Evolutionary conservation across 2,797 vertebrate genomes (phyloP).

Genomic region (Glossophaga mutica): DNA sequence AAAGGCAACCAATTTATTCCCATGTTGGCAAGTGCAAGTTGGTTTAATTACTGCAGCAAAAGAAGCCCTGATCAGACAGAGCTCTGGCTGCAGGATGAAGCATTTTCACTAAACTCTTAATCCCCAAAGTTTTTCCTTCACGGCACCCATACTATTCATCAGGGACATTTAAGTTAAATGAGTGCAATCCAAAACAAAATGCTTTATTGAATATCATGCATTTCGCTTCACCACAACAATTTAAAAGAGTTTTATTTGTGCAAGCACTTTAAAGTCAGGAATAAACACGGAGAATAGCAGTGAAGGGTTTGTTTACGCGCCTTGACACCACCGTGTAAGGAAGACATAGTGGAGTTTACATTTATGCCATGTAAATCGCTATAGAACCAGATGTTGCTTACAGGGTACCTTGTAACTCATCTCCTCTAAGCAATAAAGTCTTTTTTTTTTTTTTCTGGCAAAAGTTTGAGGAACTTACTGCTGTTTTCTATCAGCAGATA

Average conservation of each 20-base stretch:
- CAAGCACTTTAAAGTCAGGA: constrained; percentile 34
- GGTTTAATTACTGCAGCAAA: background rate
- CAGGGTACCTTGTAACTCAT: constrained; percentile 87
- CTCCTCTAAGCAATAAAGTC: constrained; percentile 85
- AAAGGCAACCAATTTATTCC: background rate
- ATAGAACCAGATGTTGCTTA: constrained; percentile 85
- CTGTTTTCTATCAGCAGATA: constrained; percentile 89
- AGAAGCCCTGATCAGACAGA: background rate
- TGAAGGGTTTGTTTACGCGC: constrained; percentile 59
- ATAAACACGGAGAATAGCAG: constrained; percentile 56
- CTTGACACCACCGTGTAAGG: constrained; percentile 68
- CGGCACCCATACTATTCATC: background rate
- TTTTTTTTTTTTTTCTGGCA: constrained; percentile 81
- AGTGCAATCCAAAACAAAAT: constrained; percentile 47
- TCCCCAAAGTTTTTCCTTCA: background rate
- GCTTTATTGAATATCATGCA: background rate
- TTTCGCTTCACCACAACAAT: background rate
- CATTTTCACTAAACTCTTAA: background rate
- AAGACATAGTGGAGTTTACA: constrained; percentile 78
- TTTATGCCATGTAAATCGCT: constrained; percentile 80
- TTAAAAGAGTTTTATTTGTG: constrained; percentile 45
- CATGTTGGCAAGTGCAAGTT: background rate
- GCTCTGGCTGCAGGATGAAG: background rate
- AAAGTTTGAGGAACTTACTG: constrained; percentile 86
- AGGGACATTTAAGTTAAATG: background rate